Evolutionary conservation across 1,140 invertebrate species (phyloP).

Genomic region (Phymastichus coffea): DNA sequence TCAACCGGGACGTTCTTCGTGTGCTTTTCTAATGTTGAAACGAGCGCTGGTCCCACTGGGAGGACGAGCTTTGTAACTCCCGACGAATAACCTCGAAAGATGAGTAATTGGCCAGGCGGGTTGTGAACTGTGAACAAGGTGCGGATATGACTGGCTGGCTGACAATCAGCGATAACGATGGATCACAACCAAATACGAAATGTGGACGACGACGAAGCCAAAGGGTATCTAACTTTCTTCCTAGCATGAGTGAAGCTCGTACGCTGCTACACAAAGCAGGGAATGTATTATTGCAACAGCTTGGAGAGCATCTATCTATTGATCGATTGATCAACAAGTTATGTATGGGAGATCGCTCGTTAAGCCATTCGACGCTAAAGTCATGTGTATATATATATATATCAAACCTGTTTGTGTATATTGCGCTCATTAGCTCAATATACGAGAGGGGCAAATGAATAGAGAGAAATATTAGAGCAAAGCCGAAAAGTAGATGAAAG

Average conservation of each 20-base stretch:
- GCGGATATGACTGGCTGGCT: too few species aligned
- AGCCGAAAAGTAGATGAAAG: background rate
- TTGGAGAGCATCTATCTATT: too few species aligned
- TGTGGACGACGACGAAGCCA: conserved; percentile 9
- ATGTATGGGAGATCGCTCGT: background rate
- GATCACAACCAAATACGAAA: conserved; percentile 6
- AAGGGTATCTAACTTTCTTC: background rate
- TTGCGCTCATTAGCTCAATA: conserved; percentile 9
- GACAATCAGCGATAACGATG: conserved; percentile 23
- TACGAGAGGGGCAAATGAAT: conserved; percentile 22
- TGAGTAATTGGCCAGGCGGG: too few species aligned
- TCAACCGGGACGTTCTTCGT: too few species aligned
- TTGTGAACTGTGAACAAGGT: too few species aligned
- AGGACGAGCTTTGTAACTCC: too few species aligned
- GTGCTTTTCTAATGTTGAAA: too few species aligned
- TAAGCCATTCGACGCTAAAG: conserved; percentile 9
- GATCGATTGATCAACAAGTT: background rate
- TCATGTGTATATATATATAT: conserved; percentile 17
- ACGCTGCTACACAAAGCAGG: too few species aligned
- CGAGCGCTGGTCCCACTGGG: too few species aligned
- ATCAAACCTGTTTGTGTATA: background rate
- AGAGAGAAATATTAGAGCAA: background rate
- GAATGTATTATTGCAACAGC: too few species aligned
- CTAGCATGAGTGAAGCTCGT: too few species aligned
- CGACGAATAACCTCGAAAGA: too few species aligned